Evolutionary conservation across 2,113 vertebrate genomes (phyloP).

Genomic region (Myotis yumanensis): DNA sequence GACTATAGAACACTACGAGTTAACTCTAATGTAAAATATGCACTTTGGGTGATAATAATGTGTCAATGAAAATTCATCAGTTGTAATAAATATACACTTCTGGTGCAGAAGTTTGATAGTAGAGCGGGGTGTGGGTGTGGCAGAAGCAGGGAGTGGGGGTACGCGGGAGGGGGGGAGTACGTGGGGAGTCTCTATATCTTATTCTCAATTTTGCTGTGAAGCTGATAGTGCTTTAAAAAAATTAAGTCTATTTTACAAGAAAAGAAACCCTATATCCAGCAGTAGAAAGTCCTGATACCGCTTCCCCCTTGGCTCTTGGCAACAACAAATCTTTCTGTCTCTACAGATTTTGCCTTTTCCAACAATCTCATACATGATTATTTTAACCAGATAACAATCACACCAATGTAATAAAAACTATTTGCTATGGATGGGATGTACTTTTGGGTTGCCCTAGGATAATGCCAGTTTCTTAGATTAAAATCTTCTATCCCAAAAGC

Average conservation of each 20-base stretch:
- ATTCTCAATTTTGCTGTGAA: background rate
- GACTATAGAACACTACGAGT: background rate
- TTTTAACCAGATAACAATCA: background rate
- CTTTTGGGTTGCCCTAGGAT: background rate
- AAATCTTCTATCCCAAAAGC: background rate
- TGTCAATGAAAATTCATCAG: background rate
- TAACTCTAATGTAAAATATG: background rate
- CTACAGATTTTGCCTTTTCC: background rate
- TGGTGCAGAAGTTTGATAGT: background rate
- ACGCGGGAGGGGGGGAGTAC: background rate
- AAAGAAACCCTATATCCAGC: background rate
- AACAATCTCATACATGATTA: background rate
- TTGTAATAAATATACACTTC: background rate
- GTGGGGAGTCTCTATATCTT: background rate
- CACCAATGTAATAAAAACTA: background rate
- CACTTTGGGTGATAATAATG: background rate
- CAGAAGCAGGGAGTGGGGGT: too few relatives aligned
- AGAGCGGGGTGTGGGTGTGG: background rate
- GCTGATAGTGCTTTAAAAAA: background rate
- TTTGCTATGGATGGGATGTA: background rate
- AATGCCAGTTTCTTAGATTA: background rate
- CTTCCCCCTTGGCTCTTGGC: too few relatives aligned
- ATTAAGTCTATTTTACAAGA: background rate
- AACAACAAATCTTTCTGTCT: background rate
- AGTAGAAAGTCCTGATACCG: background rate